phyloP scores from a whole-genome alignment of 2,888 invertebrate genomes.

The Trachelus tabidus region DNA sequence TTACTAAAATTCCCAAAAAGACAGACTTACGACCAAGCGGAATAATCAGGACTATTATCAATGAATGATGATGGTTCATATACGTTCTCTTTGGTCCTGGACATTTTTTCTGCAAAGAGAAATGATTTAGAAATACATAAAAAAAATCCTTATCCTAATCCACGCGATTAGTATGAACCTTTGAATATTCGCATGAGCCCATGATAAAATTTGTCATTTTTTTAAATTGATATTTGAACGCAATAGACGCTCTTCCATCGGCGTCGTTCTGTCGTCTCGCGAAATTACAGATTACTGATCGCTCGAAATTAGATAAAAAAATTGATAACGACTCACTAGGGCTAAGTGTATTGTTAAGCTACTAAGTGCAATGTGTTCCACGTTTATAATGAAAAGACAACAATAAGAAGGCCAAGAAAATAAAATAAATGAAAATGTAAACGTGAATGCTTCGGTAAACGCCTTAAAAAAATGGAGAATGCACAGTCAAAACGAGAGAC shows the following conservation, averaged over 20 bases:
- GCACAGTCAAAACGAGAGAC: conserved; percentile 29
- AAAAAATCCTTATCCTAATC: neutral
- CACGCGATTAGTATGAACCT: neutral
- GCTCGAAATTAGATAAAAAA: neutral
- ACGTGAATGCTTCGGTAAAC: conserved; percentile 48
- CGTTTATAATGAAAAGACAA: conserved; percentile 34
- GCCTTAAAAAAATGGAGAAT: conserved; percentile 37
- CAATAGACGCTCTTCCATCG: neutral
- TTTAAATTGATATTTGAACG: neutral
- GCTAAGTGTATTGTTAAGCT: conserved; percentile 44
- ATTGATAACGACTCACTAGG: conserved; percentile 33
- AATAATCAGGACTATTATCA: neutral
- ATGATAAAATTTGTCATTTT: neutral
- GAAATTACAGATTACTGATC: neutral
- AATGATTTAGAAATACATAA: neutral
- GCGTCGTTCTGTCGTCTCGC: neutral
- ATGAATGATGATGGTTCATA: neutral
- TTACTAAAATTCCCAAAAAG: neutral
- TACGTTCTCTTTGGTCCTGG: neutral
- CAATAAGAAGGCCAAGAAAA: neutral
- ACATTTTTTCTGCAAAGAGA: neutral
- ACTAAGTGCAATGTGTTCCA: conserved; percentile 59
- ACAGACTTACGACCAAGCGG: neutral
- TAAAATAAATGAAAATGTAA: conserved; percentile 17
- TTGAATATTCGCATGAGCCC: neutral